Evolutionary conservation across 1,140 invertebrate species (phyloP).

Genomic region (Anastatus disparis): DNA sequence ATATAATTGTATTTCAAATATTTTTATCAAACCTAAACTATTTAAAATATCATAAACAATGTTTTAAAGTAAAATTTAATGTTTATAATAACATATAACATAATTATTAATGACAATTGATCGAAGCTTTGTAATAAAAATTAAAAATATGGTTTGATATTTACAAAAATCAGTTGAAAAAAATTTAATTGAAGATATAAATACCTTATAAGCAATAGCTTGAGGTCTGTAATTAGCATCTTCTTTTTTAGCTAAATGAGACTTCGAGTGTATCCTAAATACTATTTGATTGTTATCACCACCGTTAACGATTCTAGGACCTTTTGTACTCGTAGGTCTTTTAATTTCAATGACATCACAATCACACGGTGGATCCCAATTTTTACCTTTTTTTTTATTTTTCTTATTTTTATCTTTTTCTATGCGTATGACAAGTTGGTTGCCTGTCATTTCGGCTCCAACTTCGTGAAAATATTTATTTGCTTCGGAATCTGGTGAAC

Average conservation of each 20-base stretch:
- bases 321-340: slow-evolving; percentile 50
- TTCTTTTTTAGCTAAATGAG: slow-evolving; percentile 33
- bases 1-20: too few relatives aligned
- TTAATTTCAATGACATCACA: slow-evolving; percentile 58
- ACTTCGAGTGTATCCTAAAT: slow-evolving; percentile 53
- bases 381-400: slow-evolving; percentile 38
- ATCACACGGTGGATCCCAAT: slow-evolving; percentile 58
- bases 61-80: too few relatives aligned
- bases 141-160: too few relatives aligned
- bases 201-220: slow-evolving; percentile 50
- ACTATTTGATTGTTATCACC: slow-evolving; percentile 57
- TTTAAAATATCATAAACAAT: too few relatives aligned
- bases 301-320: slow-evolving; percentile 56
- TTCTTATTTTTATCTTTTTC: slow-evolving; percentile 55
- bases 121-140: too few relatives aligned
- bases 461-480: slow-evolving; percentile 58
- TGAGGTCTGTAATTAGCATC: slow-evolving; percentile 46
- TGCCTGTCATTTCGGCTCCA: slow-evolving; percentile 54
- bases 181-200: too few relatives aligned
- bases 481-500: background rate
- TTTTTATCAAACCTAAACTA: too few relatives aligned
- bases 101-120: too few relatives aligned
- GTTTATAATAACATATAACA: too few relatives aligned
- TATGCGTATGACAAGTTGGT: slow-evolving; percentile 59
- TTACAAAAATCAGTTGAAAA: too few relatives aligned